Base-by-base conservation (phyloP, 1,140 invertebrate species). In the Drosophila pallidifrons region DNA sequence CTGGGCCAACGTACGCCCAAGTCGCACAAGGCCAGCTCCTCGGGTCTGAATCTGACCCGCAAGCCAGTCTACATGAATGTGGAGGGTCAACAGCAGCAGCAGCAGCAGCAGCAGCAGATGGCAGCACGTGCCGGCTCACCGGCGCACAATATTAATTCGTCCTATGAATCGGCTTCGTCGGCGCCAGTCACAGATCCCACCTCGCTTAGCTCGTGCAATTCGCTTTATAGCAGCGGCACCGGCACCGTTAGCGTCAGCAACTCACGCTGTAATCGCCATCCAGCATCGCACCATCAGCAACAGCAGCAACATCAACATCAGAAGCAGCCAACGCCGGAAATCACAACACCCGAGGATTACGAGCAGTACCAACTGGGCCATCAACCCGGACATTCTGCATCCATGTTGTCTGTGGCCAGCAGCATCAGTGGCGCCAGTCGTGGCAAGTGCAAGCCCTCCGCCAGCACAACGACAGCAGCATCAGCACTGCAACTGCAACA, bases 291-390 rank as follows among this genome's bases (percentile, higher is more conserved):
- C 28, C 51, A 54, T 6, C 51, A 54, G 30, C 67, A 79, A 72
- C 52, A 74, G 45, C 66, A 77, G 20, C 20, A 25, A 25, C 61
- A 69, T 16, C 77, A 72, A 46, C 51, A 60, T 7, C 77, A 68
- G 38, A 45, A 67, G 46, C 75, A 75, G 51, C 64, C 57, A 20
- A 73, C 70, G 38, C 57, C 65, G 13, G 81, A 91, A 67, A 74
- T 79, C 41, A 88, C 78, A 54, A 88, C 82, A 57, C 81, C 79
- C 43, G 79, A 90, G 49, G 77, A 82, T 60, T 85, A 64, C 20
- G 76, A 88, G 30, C 82, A 85, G 61, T 87, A 90, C 66, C 82
- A 88, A 52, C 59, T 85, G 65, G 81, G 75, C 13, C 81, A 91
- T 51, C 76, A 91, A 58, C 51, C 63, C 1, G 38, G 58, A 1